Evolutionary conservation across 2,113 vertebrate species (phyloP), one percentile per base, ranked within the genome.

Genomic region (Hippolais icterina): DNA sequence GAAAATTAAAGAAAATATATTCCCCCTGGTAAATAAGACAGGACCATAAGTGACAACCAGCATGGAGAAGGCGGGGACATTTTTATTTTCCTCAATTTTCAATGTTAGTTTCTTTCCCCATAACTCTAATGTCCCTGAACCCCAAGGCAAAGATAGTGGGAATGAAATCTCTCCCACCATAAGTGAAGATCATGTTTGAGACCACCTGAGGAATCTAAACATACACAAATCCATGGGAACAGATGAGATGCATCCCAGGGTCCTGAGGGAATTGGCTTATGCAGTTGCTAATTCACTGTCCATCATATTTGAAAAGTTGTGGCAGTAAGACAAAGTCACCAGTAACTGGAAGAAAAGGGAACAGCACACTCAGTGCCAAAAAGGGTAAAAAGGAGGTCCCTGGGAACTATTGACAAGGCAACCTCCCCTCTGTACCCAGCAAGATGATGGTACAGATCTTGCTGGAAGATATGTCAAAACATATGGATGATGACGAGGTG

Each of bases 111-210:
- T 42, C 5, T 82, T 47, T 72, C 31, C 28, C 5, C 3, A 41
- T 29, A 33, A n/a, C 9, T 82, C 24, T 69, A 5, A 72, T 35
- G 8, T 11, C n/a, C 7, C 20, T 84, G 57, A 81, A 71, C 7
- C 23, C 84, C 52, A 72, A 77, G 35, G 12, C 19, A 84, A 65
- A 11, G 10, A 21, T 3, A 56, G 15, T 5, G 15, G 42, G 8
- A 77, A 88, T n/a, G 1, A 66, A 47, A 2, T 24, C 1, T 44
- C 27, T 87, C 68, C 10, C 24, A 71, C 11, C 17, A 28, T 5
- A 76, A 71, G 16, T 27, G 20, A 76, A 47, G n/a, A 56, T 27
- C 16, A 42, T 10, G 11, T 57, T 56, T 0, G 0, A 87, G 41
- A 66, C 1, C 4, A 22, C 7, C 23, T 57, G 15, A 66, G 3